These are phyloP conservation scores for Lerista edwardsae DNA, from an alignment of 2,797 vertebrate genomes.

Conservation along the genomic window DNA sequence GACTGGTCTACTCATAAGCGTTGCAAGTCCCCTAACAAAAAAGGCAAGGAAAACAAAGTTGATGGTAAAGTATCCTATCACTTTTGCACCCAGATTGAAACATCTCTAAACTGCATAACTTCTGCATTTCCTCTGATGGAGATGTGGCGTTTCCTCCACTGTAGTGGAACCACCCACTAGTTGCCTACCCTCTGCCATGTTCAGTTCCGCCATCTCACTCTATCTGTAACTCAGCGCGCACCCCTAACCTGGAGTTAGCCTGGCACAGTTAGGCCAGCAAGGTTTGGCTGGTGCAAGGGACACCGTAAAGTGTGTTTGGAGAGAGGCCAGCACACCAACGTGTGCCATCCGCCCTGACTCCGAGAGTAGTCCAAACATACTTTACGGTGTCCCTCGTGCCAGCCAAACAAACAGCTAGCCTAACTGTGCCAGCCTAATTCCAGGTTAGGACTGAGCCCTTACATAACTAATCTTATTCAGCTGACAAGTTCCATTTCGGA, in stretches of 20 bases:
- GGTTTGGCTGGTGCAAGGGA: no score
- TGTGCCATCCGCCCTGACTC: no score
- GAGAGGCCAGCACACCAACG: no score
- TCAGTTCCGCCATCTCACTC: neutral
- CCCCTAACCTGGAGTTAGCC: no score
- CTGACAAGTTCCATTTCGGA: conserved; percentile 8
- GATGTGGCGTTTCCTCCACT: neutral
- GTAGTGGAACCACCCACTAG: neutral
- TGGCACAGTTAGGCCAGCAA: no score
- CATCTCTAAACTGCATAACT: neutral
- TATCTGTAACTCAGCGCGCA: neutral
- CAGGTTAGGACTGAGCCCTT: neutral
- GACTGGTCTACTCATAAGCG: neutral
- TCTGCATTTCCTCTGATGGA: neutral
- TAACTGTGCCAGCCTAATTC: no score
- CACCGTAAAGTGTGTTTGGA: no score
- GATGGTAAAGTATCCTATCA: neutral
- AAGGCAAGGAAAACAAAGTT: neutral
- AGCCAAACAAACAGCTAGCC: no score
- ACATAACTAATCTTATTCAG: neutral
- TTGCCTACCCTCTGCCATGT: neutral
- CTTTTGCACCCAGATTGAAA: neutral
- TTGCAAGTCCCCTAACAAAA: neutral
- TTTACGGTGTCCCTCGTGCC: no score
- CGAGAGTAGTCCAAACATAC: no score